phyloP scores from a whole-genome alignment of 2,888 invertebrate species.

The Lithophane ornitopus region DNA sequence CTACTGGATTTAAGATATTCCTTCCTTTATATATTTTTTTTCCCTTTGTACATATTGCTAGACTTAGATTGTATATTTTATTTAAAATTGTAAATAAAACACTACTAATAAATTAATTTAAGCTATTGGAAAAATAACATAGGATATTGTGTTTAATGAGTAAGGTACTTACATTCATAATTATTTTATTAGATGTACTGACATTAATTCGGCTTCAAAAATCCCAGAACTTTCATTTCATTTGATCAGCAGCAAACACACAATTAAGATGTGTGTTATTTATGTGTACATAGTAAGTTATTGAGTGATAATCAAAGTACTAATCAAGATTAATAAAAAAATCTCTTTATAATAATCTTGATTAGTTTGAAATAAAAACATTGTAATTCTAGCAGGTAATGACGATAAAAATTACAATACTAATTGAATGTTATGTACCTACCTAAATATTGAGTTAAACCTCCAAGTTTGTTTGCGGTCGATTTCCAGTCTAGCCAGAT shows the following conservation, averaged over 20 bases:
- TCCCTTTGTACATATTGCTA: too few species aligned
- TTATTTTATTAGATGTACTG: neutral
- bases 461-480: neutral
- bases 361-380: neutral
- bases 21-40: too few species aligned
- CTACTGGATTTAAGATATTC: neutral
- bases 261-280: neutral
- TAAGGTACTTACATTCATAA: neutral
- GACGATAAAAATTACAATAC: neutral
- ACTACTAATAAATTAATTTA: too few species aligned
- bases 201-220: neutral
- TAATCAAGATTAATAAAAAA: too few species aligned
- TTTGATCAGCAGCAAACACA: neutral
- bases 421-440: neutral
- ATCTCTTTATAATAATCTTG: neutral
- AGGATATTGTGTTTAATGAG: neutral
- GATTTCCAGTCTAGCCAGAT: neutral
- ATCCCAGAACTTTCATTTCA: neutral
- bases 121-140: neutral
- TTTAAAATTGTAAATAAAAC: too few species aligned
- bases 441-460: neutral
- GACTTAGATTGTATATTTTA: too few species aligned
- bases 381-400: neutral
- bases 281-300: neutral
- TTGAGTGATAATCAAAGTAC: too few species aligned